Conservation (phyloP, 2,888 invertebrate species). For the Caenorhabditis afra region DNA sequence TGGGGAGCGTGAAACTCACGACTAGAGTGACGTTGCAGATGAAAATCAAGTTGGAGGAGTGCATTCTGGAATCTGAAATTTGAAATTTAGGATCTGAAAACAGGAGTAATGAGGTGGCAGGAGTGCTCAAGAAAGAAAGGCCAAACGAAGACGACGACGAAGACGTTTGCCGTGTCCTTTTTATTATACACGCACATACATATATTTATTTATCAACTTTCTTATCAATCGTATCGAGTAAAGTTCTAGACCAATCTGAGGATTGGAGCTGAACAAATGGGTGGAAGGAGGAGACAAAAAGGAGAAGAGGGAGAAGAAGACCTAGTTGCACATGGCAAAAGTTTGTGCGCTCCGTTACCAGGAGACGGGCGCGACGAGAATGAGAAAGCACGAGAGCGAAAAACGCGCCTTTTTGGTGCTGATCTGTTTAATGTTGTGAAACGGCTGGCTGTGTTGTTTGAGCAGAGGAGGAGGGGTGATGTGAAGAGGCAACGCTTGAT, state of each 20-base stretch:
- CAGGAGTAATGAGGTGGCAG: no score
- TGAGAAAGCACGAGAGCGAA: constrained; percentile 24
- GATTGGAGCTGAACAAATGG: not conserved
- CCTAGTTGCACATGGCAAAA: constrained; percentile 11
- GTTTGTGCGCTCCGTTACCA: constrained; percentile 33
- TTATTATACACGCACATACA: no score
- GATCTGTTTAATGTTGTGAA: constrained; percentile 32
- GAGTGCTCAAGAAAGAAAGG: no score
- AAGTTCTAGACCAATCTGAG: no score
- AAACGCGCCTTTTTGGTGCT: constrained; percentile 43
- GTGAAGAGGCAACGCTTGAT: not conserved
- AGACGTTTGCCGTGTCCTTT: no score
- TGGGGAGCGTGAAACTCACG: no score
- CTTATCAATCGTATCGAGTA: no score
- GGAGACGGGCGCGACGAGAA: constrained; percentile 45
- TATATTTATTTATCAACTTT: no score
- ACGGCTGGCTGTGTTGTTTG: no score
- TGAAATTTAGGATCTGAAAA: not conserved
- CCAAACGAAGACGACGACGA: no score
- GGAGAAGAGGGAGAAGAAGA: not conserved
- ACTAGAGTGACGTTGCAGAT: constrained; percentile 54
- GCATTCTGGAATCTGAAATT: constrained; percentile 41
- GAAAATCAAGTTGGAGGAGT: constrained; percentile 46
- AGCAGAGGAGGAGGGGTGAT: constrained; percentile 11
- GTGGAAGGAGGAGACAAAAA: not conserved